A percentile compares a stretch with the other conserved stretches of the same genome.
phyloP scores from a whole-genome alignment of 2,888 invertebrate species.

The Drosophila subsilvestris region DNA sequence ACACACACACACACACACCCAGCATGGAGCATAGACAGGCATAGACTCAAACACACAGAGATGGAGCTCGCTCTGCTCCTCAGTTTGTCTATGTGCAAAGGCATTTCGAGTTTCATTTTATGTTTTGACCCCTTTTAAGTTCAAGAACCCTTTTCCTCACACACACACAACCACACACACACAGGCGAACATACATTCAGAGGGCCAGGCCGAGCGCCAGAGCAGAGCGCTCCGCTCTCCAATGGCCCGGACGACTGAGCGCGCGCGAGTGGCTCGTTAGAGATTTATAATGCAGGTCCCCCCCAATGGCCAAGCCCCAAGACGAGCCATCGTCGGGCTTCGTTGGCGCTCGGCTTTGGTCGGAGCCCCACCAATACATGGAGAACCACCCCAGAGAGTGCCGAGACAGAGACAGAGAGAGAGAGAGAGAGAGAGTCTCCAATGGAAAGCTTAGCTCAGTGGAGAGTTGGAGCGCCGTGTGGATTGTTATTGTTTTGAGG shows the following conservation, averaged over 20 bases:
- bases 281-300: constrained; percentile 67
- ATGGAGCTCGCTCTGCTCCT: constrained; percentile 31
- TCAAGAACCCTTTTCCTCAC: constrained; percentile 83
- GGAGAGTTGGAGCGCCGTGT: constrained; percentile 57
- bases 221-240: constrained; percentile 40
- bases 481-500: constrained; percentile 51
- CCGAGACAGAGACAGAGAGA: constrained; percentile 15
- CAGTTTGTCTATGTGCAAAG: constrained; percentile 77
- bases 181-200: constrained; percentile 42
- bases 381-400: constrained; percentile 10
- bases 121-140: constrained; percentile 83
- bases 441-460: constrained; percentile 70
- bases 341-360: constrained; percentile 44
- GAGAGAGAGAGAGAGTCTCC: constrained; percentile 52
- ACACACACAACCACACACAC: constrained; percentile 51
- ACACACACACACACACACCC: constrained; percentile 56
- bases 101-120: constrained; percentile 81
- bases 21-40: constrained; percentile 51
- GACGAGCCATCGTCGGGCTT: constrained; percentile 36
- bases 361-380: constrained; percentile 52
- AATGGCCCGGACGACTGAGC: constrained; percentile 58
- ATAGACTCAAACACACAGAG: constrained; percentile 42
- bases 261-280: constrained; percentile 68
- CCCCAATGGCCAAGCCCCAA: constrained; percentile 49
- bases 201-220: constrained; percentile 13